Evolutionary conservation across 2,888 invertebrate genomes (phyloP).

Genomic region (Tachina grossa): DNA sequence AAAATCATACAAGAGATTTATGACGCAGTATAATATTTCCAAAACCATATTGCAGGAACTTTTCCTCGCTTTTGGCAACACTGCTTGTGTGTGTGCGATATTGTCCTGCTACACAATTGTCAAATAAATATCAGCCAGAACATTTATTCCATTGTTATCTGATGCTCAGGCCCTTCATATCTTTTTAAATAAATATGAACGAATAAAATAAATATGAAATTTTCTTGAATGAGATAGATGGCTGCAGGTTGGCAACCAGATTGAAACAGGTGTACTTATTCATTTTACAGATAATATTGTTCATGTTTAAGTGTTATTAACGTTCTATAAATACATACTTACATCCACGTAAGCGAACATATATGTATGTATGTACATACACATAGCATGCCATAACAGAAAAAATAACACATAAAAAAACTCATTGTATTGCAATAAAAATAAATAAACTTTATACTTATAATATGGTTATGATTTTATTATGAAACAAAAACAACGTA

Average conservation of each 20-base stretch:
- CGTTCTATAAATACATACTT: background rate
- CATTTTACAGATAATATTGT: constrained; percentile 33
- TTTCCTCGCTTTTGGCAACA: too few relatives aligned
- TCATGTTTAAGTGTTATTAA: constrained; percentile 3
- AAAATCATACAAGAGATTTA: too few relatives aligned
- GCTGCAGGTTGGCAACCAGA: constrained; percentile 8
- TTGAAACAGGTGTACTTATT: constrained; percentile 31
- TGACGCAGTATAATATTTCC: too few relatives aligned
- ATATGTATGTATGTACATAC: too few relatives aligned
- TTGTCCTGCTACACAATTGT: background rate
- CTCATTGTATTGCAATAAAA: constrained; percentile 43
- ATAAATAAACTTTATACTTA: constrained; percentile 42
- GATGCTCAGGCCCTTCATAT: background rate
- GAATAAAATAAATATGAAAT: constrained; percentile 7
- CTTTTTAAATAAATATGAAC: background rate
- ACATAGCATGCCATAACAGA: constrained; percentile 32
- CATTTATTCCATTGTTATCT: constrained; percentile 20
- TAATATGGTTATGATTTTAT: constrained; percentile 49
- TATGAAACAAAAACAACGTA: constrained; percentile 4
- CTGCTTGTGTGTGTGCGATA: too few relatives aligned
- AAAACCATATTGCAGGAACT: too few relatives aligned
- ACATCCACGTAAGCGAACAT: background rate
- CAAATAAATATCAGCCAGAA: background rate
- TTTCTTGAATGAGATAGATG: constrained; percentile 1
- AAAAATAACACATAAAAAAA: constrained; percentile 9